A percentile compares a stretch with the other conserved stretches of the same genome.
These are phyloP conservation scores for Ptiloglossa arizonensis DNA, from an alignment of 1,140 invertebrate species.

Conservation along the genomic window DNA sequence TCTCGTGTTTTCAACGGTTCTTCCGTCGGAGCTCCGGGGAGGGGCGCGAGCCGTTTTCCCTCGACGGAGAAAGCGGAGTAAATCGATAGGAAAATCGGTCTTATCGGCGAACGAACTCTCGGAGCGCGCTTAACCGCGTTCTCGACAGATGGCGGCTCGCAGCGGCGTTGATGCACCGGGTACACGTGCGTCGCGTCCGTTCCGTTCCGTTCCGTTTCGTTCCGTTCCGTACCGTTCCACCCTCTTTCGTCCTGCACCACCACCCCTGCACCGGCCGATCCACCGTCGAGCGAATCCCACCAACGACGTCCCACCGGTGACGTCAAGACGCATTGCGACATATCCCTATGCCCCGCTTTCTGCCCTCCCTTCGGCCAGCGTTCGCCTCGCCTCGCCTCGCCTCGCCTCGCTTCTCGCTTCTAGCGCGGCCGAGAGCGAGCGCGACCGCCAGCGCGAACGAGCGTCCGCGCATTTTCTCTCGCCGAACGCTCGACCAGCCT, in stretches of 20 bases:
- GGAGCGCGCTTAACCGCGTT: background rate
- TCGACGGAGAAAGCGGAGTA: no score
- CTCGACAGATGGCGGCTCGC: constrained; percentile 65
- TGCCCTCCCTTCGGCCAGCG: constrained; percentile 24
- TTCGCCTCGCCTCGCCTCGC: constrained; percentile 17
- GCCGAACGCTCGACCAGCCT: constrained; percentile 15
- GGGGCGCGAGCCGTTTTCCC: no score
- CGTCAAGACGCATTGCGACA: constrained; percentile 81
- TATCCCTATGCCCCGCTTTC: constrained; percentile 70
- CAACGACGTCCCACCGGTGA: constrained; percentile 72
- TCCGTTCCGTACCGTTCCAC: no score
- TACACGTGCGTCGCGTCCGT: constrained; percentile 58
- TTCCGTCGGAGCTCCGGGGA: no score
- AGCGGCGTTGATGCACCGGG: constrained; percentile 50
- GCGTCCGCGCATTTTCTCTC: background rate
- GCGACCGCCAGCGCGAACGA: no score
- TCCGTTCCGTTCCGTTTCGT: no score
- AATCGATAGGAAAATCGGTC: constrained; percentile 35
- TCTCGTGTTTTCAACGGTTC: no score
- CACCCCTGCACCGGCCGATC: constrained; percentile 42
- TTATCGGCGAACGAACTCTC: constrained; percentile 50
- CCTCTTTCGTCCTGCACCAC: constrained; percentile 41
- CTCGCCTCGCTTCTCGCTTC: constrained; percentile 4
- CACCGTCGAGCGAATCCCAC: constrained; percentile 67
- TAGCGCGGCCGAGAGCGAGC: no score